These are phyloP conservation scores for Eulemur albifrons DNA, from an alignment of 2,797 vertebrate genomes.

Conservation along the genomic window DNA sequence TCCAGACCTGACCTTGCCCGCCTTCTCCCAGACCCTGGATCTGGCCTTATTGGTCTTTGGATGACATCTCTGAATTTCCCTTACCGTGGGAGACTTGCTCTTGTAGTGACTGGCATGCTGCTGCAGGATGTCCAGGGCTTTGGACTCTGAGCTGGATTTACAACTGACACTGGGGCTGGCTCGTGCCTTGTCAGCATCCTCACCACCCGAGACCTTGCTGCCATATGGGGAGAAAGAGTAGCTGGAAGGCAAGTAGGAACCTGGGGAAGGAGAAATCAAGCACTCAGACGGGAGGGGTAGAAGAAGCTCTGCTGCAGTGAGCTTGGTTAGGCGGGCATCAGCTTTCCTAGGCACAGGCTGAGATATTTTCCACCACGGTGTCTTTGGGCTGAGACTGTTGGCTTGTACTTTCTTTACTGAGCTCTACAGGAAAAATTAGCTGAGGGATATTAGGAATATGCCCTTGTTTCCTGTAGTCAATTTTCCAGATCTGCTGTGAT, in stretches of 20 bases:
- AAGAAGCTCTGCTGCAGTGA: neutral
- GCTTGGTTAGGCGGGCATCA: neutral
- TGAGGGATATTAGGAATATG: neutral
- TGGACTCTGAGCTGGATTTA: constrained; percentile 94
- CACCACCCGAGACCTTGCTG: constrained; percentile 90
- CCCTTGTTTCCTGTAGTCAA: neutral
- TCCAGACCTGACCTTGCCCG: neutral
- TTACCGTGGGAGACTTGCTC: constrained; percentile 98
- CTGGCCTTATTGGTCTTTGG: neutral
- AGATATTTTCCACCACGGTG: neutral
- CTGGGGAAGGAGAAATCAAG: constrained; percentile 79
- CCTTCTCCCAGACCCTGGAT: neutral
- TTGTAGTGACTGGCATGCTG: constrained; percentile 98
- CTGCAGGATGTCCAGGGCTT: constrained; percentile 96
- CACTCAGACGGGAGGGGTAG: neutral
- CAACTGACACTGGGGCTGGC: constrained; percentile 93
- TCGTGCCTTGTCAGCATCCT: constrained; percentile 93
- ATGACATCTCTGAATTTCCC: constrained; percentile 29
- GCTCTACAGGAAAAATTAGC: neutral
- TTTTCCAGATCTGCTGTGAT: neutral
- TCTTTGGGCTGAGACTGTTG: neutral
- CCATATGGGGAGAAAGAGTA: constrained; percentile 95
- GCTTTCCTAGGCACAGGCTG: neutral
- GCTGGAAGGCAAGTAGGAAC: constrained; percentile 94
- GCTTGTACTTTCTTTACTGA: neutral